These are phyloP conservation scores for Epinotia demarniana DNA, from an alignment of 2,888 invertebrate genomes.

Conservation along the genomic window DNA sequence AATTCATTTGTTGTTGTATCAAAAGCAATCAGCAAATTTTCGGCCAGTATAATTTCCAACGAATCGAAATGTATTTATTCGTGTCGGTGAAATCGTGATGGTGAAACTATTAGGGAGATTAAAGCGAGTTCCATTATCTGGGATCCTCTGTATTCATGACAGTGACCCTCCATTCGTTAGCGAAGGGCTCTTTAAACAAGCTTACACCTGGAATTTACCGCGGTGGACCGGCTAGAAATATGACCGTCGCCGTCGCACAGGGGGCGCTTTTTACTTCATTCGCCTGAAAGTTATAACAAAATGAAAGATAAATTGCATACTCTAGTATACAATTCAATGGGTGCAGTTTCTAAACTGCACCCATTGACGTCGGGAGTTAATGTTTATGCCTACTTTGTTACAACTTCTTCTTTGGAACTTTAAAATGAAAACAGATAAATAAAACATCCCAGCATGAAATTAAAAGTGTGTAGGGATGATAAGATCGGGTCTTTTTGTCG, in stretches of 20 bases:
- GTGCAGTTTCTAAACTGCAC: no score
- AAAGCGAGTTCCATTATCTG: slow-evolving; percentile 44
- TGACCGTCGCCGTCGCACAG: slow-evolving; percentile 23
- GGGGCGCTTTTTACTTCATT: background rate
- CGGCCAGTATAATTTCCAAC: slow-evolving; percentile 15
- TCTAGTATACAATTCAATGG: no score
- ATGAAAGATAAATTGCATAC: background rate
- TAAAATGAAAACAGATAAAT: background rate
- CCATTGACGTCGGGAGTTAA: background rate
- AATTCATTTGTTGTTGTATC: slow-evolving; percentile 25
- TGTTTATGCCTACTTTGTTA: no score
- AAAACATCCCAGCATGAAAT: background rate
- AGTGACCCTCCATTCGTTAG: slow-evolving; percentile 45
- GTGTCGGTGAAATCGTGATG: slow-evolving; percentile 39
- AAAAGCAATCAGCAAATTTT: slow-evolving; percentile 36
- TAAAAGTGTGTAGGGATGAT: background rate
- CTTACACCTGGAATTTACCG: slow-evolving; percentile 46
- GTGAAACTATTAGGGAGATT: slow-evolving; percentile 44
- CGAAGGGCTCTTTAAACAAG: slow-evolving; percentile 46
- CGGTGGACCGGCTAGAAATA: slow-evolving; percentile 41
- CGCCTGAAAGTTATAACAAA: background rate
- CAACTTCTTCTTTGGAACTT: no score
- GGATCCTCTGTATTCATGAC: slow-evolving; percentile 45
- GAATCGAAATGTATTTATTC: slow-evolving; percentile 32
- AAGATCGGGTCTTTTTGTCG: background rate